Evolutionary conservation across 2,113 vertebrate genomes (phyloP), one percentile per base, ranked within the genome.

Genomic region (Bubo bubo): DNA sequence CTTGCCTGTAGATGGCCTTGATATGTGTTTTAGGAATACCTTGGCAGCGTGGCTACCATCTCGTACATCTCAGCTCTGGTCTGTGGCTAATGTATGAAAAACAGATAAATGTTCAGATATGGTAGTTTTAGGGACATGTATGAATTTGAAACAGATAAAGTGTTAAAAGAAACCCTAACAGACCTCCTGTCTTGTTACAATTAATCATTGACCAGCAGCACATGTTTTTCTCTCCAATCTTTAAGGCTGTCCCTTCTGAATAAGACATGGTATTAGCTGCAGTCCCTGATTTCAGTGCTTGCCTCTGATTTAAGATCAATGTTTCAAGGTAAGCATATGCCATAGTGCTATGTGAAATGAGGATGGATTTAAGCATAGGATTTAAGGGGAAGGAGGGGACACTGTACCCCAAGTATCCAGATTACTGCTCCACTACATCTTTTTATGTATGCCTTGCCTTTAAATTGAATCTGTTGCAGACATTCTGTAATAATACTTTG

Each of bases 401-500:
- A 28, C 4, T 47, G 50, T 50, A 37, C 5, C 34, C n/a, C 43
- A 37, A 37, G 18, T 73, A 75, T 41, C 37, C 52, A 71, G 28
- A 49, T 88, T 56, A 53, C 23, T 49, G 45, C 41, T 93, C 77
- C 23, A 47, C 8, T 84, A 30, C 15, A 17, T 80, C 30, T 75
- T 68, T 95, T 88, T 47, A 39, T 79, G 60, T 67, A 58, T 95
- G 43, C 62, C 56, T 94, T 94, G 74, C 79, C 74, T 89, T 47
- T 67, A 95, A 95, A 91, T 82, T 95, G 77, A 94, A 56, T 89
- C 68, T 88, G 84, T 81, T 81, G 72, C 91, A 93, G 67, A 83
- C 71, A 58, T 76, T 59, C 75, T 90, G n/a, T 88, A 74, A 50
- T 88, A 79, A 37, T 19, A 22, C 79, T 92, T 95, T 70, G 60